Conservation (phyloP, 2,797 vertebrate species). For the Takifugu rubripes region DNA sequence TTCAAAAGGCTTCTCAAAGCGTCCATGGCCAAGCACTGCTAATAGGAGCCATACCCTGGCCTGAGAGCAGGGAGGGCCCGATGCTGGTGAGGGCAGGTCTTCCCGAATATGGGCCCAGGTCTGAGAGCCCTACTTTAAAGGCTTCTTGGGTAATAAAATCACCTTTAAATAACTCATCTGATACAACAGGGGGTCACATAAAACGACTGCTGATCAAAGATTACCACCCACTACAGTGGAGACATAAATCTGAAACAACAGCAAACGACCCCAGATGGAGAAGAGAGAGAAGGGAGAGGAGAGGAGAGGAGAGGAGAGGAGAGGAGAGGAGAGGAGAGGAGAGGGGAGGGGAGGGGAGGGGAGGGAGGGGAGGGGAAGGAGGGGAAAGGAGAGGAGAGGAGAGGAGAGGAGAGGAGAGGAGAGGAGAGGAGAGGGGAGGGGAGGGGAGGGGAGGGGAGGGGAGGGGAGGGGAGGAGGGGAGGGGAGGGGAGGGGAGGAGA, state of each 20-base stretch:
- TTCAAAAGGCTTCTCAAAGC: slow-evolving; percentile 76
- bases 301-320: background rate
- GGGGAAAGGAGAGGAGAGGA: background rate
- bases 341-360: background rate
- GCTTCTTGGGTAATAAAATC: slow-evolving; percentile 18
- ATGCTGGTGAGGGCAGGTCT: slow-evolving; percentile 10
- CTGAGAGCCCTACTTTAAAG: slow-evolving; percentile 27
- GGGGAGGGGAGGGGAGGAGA: background rate
- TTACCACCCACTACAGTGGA: slow-evolving; percentile 2
- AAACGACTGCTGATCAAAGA: slow-evolving; percentile 24
- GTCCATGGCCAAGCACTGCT: slow-evolving; percentile 64
- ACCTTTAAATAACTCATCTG: slow-evolving; percentile 23
- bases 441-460: too few species aligned
- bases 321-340: background rate
- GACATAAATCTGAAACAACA: slow-evolving; percentile 22
- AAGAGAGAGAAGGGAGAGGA: background rate
- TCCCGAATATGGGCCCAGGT: slow-evolving; percentile 25
- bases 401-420: background rate
- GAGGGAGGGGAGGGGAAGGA: background rate
- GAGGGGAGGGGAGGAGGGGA: background rate
- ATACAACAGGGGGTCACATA: slow-evolving; percentile 10
- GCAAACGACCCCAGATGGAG: slow-evolving; percentile 6
- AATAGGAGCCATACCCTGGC: slow-evolving; percentile 76
- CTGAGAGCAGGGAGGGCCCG: slow-evolving; percentile 28
- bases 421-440: background rate